Percentiles rank a stretch among this genome's conserved stretches.
phyloP scores from a whole-genome alignment of 2,797 vertebrate genomes.

The Cottoperca gobio region DNA sequence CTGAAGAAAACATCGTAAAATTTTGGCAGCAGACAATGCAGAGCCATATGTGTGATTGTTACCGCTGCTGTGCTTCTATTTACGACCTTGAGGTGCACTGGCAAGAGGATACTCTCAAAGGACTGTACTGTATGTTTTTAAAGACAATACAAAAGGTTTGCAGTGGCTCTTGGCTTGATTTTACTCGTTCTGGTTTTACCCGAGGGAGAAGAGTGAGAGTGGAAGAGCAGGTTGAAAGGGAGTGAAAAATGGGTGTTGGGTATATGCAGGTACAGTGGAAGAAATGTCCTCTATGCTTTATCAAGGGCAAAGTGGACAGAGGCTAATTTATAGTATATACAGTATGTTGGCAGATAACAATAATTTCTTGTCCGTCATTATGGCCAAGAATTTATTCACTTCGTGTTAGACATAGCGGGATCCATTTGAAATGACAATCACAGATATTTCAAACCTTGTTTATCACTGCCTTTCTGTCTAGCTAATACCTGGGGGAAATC shows the following conservation, averaged over 20 bases:
- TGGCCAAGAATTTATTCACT: not conserved
- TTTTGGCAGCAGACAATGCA: conserved; percentile 22
- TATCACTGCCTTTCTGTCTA: not conserved
- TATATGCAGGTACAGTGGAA: not conserved
- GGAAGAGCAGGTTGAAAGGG: conserved; percentile 15
- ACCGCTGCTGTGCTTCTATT: conserved; percentile 15
- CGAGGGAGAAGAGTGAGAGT: not conserved
- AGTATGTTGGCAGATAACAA: not conserved
- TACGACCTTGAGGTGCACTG: conserved; percentile 57
- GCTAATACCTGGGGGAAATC: not conserved
- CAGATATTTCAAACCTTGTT: conserved; percentile 10
- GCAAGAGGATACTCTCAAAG: conserved; percentile 1
- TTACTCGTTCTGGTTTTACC: conserved; percentile 15
- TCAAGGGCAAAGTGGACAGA: conserved; percentile 50
- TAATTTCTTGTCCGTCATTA: not conserved
- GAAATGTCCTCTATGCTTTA: conserved; percentile 44
- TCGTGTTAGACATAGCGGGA: not conserved
- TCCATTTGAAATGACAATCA: conserved; percentile 23
- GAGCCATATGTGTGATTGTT: conserved; percentile 25
- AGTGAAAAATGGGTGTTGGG: conserved; percentile 8
- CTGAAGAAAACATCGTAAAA: not conserved
- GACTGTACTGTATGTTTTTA: not conserved
- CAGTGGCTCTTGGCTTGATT: conserved; percentile 19
- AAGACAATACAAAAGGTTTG: conserved; percentile 10
- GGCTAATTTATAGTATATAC: conserved; percentile 18